Conservation (phyloP, 2,113 vertebrate genomes). For the Ptilonorhynchus violaceus region DNA sequence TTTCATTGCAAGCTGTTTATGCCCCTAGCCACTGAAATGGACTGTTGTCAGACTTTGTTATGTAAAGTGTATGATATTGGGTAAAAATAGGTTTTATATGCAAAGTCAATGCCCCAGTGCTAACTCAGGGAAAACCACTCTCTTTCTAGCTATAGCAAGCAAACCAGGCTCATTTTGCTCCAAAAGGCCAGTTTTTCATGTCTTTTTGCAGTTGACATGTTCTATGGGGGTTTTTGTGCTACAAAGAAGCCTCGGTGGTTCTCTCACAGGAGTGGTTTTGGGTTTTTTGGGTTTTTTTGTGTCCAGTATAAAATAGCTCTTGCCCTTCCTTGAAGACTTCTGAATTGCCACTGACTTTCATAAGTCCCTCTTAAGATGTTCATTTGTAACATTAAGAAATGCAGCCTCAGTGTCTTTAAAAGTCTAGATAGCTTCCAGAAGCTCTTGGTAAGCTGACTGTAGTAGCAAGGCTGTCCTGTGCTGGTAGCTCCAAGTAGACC, state of each 20-base stretch:
- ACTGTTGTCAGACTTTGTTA: slow-evolving; percentile 25
- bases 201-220: neutral
- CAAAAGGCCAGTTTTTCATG: neutral
- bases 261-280: neutral
- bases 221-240: neutral
- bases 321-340: neutral
- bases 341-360: neutral
- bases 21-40: neutral
- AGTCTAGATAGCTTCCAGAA: neutral
- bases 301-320: neutral
- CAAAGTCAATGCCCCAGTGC: neutral
- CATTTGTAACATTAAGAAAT: neutral
- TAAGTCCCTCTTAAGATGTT: neutral
- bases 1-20: slow-evolving; percentile 10
- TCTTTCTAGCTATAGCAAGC: neutral
- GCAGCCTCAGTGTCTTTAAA: neutral
- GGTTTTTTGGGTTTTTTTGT: neutral
- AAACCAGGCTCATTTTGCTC: neutral
- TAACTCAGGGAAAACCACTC: neutral
- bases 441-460: neutral
- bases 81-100: slow-evolving; percentile 22
- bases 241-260: neutral
- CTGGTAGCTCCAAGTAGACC: neutral
- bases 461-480: neutral
- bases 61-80: neutral